Percentiles rank a stretch among this genome's conserved stretches.
phyloP scores from a whole-genome alignment of 37 sponge, comb jelly and placozoan species.

The Cladorhizidae sp. region DNA sequence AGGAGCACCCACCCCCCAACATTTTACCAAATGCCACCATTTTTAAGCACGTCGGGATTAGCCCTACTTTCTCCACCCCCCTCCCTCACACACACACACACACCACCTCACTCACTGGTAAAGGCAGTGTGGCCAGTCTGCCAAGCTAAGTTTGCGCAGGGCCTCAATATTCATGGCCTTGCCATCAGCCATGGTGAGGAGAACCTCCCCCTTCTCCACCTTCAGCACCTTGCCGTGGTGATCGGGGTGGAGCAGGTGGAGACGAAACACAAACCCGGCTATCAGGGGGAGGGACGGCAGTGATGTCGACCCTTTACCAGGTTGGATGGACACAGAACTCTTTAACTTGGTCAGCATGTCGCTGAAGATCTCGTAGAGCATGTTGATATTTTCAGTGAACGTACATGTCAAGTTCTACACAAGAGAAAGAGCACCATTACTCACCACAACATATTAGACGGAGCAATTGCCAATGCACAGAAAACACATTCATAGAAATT shows the following conservation, averaged over 20 bases:
- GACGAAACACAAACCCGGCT: conserved; percentile 8
- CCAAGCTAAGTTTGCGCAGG: conserved; percentile 52
- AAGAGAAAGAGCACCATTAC: not conserved
- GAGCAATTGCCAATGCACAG: too few species aligned
- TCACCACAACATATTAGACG: too few species aligned
- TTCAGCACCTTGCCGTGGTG: not conserved
- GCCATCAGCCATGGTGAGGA: conserved; percentile 9
- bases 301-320: not conserved
- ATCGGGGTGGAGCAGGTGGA: conserved; percentile 42
- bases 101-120: conserved; percentile 66
- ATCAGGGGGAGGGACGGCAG: conserved; percentile 27
- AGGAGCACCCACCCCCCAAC: too few species aligned
- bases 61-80: not conserved
- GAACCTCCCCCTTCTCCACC: conserved; percentile 13
- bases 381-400: conserved; percentile 20
- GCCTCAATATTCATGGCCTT: conserved; percentile 66
- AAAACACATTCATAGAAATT: too few species aligned
- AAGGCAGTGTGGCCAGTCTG: conserved; percentile 79
- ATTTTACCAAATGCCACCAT: too few species aligned
- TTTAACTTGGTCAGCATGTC: conserved; percentile 15
- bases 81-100: too few species aligned
- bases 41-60: not conserved
- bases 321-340: not conserved
- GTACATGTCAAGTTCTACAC: conserved; percentile 26
- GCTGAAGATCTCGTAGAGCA: conserved; percentile 29